Conservation (phyloP, 2,888 invertebrate genomes). For the Lottia scabra region DNA sequence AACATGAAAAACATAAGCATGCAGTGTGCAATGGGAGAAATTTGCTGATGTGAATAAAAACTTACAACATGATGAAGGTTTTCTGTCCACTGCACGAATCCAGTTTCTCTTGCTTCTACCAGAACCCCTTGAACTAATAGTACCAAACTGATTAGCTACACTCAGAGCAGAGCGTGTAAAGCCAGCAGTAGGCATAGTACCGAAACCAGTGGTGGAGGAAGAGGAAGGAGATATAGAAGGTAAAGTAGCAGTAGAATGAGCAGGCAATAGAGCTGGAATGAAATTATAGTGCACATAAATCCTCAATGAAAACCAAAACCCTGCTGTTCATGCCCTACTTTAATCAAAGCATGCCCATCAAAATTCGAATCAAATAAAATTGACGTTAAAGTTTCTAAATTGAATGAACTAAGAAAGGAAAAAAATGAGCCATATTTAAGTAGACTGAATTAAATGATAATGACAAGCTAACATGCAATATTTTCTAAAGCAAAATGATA, state of each 20-base stretch:
- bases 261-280: conserved; percentile 27
- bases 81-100: conserved; percentile 30
- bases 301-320: no score
- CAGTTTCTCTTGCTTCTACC: conserved; percentile 28
- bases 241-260: conserved; percentile 33
- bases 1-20: background rate
- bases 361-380: no score
- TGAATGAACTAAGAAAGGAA: no score
- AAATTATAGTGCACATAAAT: no score
- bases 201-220: conserved; percentile 42
- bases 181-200: conserved; percentile 20
- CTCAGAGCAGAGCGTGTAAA: conserved; percentile 21
- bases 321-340: no score
- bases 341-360: no score
- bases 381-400: no score
- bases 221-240: conserved; percentile 42
- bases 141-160: conserved; percentile 35
- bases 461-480: no score
- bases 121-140: conserved; percentile 34
- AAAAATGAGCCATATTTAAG: no score
- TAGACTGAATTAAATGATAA: no score
- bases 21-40: background rate
- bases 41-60: background rate
- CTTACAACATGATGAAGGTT: conserved; percentile 47
- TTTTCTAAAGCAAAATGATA: no score